Evolutionary conservation across 2,797 vertebrate genomes (phyloP), one percentile per base, ranked within the genome.

Genomic region (Epinephelus coioides): DNA sequence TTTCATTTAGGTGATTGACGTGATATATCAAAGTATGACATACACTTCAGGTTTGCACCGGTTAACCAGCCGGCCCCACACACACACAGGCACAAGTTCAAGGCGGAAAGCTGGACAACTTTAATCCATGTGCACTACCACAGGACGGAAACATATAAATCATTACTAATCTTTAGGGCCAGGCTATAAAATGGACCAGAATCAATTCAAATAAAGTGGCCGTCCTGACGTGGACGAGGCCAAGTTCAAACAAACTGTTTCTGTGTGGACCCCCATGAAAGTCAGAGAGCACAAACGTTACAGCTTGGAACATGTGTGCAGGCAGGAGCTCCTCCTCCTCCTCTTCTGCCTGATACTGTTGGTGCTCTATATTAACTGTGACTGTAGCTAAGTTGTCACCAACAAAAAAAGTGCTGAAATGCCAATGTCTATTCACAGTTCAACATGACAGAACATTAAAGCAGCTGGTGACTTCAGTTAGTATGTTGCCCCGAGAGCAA

Each of bases 71-170:
- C 0, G 6, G 51, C 57, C 8, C 81, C 65, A 54, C 49, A 66
- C 76, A 66, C 76, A 56, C 47, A 66, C 46, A 73, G 69, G 73
- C 78, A 72, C 56, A 88, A 54, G 76, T 86, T 91, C 68, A 88
- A 86, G 81, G 71, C 30, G 92, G 94, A 96, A 91, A 94, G 95
- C 94, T 95, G 95, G 94, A 95, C 93, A 95, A 94, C 95, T 95
- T 97, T 97, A 97, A 97, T 97, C 95, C 94, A 93, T 91, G 93
- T 90, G 91, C 95, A 96, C 96, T 95, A 96, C 95, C 95, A 96
- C 94, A 96, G 95, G 95, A 96, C 95, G 94, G 96, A 96, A 97
- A 95, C 93, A 92, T 96, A 96, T 97, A 97, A 97, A 97, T 98
- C 96, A 97, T 95, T 94, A 95, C 95, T 96, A 97, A 97, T 97